Evolutionary conservation across 2,797 vertebrate species (phyloP).

Genomic region (Tolypeutes matacus): DNA sequence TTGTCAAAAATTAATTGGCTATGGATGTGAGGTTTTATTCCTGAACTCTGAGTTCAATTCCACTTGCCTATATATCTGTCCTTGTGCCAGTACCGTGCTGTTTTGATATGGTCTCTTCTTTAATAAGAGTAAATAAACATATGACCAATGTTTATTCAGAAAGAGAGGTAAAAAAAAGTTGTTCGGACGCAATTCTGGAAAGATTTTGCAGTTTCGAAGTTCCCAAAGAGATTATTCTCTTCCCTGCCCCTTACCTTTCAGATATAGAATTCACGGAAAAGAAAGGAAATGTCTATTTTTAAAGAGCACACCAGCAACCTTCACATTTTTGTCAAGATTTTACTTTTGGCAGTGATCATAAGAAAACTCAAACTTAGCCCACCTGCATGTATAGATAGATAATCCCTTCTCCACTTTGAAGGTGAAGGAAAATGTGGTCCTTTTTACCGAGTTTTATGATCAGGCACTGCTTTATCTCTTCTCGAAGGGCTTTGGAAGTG

Average conservation of each 20-base stretch:
- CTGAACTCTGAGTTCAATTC: too few relatives aligned
- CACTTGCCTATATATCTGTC: too few relatives aligned
- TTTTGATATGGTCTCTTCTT: background rate
- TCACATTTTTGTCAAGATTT: conserved; percentile 76
- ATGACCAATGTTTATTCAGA: background rate
- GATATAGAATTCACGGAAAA: conserved; percentile 68
- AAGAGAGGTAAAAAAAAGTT: background rate
- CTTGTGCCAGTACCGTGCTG: too few relatives aligned
- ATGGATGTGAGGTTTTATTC: too few relatives aligned
- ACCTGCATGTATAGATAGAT: conserved; percentile 79
- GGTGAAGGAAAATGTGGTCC: conserved; percentile 66
- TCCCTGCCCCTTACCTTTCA: conserved; percentile 56
- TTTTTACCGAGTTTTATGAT: conserved; percentile 59
- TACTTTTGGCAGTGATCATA: conserved; percentile 76
- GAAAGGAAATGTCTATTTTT: conserved; percentile 73
- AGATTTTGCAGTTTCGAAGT: conserved; percentile 40
- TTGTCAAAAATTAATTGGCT: too few relatives aligned
- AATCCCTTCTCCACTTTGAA: background rate
- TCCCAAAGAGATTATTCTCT: conserved; percentile 44
- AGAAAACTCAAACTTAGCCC: conserved; percentile 74
- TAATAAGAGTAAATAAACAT: conserved; percentile 29
- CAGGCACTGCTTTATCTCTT: conserved; percentile 74
- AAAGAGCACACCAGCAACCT: conserved; percentile 59
- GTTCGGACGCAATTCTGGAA: conserved; percentile 43
- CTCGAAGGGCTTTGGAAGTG: conserved; percentile 60